These are phyloP conservation scores for Autographa pulchrina DNA, from an alignment of 2,888 invertebrate genomes.

Conservation along the genomic window DNA sequence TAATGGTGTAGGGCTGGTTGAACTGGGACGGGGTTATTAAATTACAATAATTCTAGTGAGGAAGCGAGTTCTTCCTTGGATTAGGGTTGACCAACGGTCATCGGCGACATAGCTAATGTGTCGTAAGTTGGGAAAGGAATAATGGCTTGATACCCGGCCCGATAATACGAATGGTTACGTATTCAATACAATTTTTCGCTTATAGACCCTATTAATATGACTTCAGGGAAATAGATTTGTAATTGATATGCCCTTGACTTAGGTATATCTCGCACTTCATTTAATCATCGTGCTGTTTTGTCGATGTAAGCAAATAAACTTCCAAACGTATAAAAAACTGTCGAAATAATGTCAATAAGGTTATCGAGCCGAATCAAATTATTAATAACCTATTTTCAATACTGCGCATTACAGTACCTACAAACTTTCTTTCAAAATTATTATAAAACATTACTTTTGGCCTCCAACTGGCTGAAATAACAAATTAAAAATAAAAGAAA, in stretches of 20 bases:
- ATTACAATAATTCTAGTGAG: constrained; percentile 81
- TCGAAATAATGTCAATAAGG: not conserved
- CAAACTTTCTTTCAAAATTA: constrained; percentile 7
- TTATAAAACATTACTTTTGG: constrained; percentile 26
- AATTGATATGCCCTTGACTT: not conserved
- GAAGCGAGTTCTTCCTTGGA: constrained; percentile 62
- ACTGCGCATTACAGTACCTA: not conserved
- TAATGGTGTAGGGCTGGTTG: constrained; percentile 72
- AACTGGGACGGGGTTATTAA: constrained; percentile 78
- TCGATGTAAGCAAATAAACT: not conserved
- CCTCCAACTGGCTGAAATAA: constrained; percentile 26
- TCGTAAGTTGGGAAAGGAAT: constrained; percentile 33
- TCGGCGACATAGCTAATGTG: constrained; percentile 45
- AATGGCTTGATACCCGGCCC: constrained; percentile 27
- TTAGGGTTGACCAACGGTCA: constrained; percentile 57
- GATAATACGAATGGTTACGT: constrained; percentile 11
- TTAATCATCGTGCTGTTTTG: not conserved
- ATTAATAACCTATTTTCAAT: not conserved
- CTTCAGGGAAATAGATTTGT: not conserved
- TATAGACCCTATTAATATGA: not conserved
- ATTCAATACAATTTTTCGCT: constrained; percentile 11
- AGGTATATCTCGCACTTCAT: not conserved
- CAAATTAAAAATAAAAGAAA: constrained; percentile 39
- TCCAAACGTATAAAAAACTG: not conserved
- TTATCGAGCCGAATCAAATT: not conserved